Evolutionary conservation across 2,113 vertebrate species (phyloP).

Genomic region (Rhinichthys klamathensis): DNA sequence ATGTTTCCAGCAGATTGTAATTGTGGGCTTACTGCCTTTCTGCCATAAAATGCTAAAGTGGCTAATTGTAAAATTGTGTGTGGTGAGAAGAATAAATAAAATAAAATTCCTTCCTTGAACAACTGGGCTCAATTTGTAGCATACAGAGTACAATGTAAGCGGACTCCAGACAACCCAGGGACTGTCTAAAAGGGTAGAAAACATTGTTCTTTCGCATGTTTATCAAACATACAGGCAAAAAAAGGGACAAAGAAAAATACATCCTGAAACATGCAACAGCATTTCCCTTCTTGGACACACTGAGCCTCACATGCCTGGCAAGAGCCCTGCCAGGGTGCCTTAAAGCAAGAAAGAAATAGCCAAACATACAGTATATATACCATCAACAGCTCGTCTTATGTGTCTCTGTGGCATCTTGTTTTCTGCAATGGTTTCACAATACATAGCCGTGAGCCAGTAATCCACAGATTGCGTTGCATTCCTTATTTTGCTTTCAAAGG

Average conservation of each 20-base stretch:
- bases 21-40: not conserved
- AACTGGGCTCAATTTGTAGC: not conserved
- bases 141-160: not conserved
- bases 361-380: not conserved
- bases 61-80: slow-evolving; percentile 33
- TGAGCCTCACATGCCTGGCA: not conserved
- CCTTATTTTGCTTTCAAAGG: slow-evolving; percentile 14
- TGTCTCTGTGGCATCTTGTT: not conserved
- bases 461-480: slow-evolving; percentile 21
- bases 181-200: not conserved
- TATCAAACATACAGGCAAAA: not conserved
- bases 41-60: slow-evolving; percentile 25
- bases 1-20: slow-evolving; percentile 18
- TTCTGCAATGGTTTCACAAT: slow-evolving; percentile 46
- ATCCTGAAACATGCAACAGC: slow-evolving; percentile 7
- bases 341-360: slow-evolving; percentile 20
- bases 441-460: slow-evolving; percentile 16
- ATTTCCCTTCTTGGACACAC: not conserved
- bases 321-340: slow-evolving; percentile 15
- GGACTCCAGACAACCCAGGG: not conserved
- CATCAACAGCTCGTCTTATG: not conserved
- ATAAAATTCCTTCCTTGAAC: not conserved
- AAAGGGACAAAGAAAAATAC: not conserved
- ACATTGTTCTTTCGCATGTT: slow-evolving; percentile 13
- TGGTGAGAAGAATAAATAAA: slow-evolving; percentile 10